phyloP scores from a whole-genome alignment of 2,797 vertebrate genomes.

The Lacerta bilineata region DNA sequence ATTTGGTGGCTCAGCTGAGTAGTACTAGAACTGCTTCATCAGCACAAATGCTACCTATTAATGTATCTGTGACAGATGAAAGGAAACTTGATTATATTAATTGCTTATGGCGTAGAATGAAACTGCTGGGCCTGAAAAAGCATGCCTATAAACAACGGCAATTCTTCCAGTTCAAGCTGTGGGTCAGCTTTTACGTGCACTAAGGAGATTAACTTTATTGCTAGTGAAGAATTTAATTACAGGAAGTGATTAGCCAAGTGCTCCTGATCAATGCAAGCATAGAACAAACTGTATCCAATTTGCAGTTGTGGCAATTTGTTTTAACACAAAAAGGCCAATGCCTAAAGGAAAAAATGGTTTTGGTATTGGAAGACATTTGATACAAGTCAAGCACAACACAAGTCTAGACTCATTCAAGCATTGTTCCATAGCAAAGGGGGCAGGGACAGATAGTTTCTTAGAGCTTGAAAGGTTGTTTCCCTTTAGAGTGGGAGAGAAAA shows the following conservation, averaged over 20 bases:
- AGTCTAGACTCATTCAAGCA: slow-evolving; percentile 61
- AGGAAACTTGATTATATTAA: slow-evolving; percentile 53
- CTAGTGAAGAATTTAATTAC: slow-evolving; percentile 74
- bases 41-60: slow-evolving; percentile 12
- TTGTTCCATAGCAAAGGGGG: slow-evolving; percentile 27
- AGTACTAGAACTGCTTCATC: not conserved
- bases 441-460: slow-evolving; percentile 29
- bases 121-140: slow-evolving; percentile 45
- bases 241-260: slow-evolving; percentile 74
- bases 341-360: not conserved
- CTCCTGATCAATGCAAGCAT: slow-evolving; percentile 60
- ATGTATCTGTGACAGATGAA: slow-evolving; percentile 12
- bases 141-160: slow-evolving; percentile 43
- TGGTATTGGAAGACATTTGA: slow-evolving; percentile 10
- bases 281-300: slow-evolving; percentile 32
- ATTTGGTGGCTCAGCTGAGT: not conserved
- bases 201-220: slow-evolving; percentile 78
- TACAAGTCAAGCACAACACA: slow-evolving; percentile 38
- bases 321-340: slow-evolving; percentile 24
- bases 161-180: slow-evolving; percentile 57
- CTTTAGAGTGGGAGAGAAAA: slow-evolving; percentile 18
- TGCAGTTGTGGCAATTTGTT: not conserved
- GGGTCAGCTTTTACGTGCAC: slow-evolving; percentile 70
- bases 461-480: slow-evolving; percentile 61
- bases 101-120: slow-evolving; percentile 50